These are phyloP conservation scores for Oncorhynchus keta DNA, from an alignment of 2,113 vertebrate genomes.

Conservation along the genomic window DNA sequence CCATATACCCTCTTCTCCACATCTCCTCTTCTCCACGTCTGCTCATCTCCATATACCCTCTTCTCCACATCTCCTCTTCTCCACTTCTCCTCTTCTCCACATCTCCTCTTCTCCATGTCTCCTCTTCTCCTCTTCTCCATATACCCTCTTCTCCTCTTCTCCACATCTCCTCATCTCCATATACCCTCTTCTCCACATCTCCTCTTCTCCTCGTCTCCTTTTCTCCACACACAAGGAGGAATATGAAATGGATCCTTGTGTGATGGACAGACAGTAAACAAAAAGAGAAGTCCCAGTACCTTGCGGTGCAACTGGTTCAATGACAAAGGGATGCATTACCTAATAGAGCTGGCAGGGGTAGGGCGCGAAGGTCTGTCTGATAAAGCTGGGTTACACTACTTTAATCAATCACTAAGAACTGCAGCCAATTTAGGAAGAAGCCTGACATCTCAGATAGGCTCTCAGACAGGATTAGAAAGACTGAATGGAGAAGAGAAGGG, in stretches of 20 bases:
- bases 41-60: too few relatives aligned
- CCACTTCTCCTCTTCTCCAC: too few relatives aligned
- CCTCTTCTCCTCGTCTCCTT: too few relatives aligned
- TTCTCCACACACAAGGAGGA: background rate
- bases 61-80: too few relatives aligned
- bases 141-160: too few relatives aligned
- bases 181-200: too few relatives aligned
- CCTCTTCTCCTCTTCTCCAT: too few relatives aligned
- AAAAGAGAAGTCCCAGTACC: slow-evolving; percentile 41
- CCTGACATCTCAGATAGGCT: slow-evolving; percentile 74
- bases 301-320: slow-evolving; percentile 33
- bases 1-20: accelerated
- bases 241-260: slow-evolving; percentile 41
- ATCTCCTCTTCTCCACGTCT: accelerated
- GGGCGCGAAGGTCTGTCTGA: slow-evolving; percentile 65
- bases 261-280: slow-evolving; percentile 5
- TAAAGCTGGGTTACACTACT: slow-evolving; percentile 75
- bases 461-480: slow-evolving; percentile 76
- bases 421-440: slow-evolving; percentile 74
- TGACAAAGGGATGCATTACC: slow-evolving; percentile 78
- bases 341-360: slow-evolving; percentile 77
- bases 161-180: too few relatives aligned
- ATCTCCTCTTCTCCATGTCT: too few relatives aligned
- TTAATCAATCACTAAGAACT: slow-evolving; percentile 78
- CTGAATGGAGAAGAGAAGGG: slow-evolving; percentile 55